Conservation (phyloP, 1,140 invertebrate species). For the Ostrea edulis region DNA sequence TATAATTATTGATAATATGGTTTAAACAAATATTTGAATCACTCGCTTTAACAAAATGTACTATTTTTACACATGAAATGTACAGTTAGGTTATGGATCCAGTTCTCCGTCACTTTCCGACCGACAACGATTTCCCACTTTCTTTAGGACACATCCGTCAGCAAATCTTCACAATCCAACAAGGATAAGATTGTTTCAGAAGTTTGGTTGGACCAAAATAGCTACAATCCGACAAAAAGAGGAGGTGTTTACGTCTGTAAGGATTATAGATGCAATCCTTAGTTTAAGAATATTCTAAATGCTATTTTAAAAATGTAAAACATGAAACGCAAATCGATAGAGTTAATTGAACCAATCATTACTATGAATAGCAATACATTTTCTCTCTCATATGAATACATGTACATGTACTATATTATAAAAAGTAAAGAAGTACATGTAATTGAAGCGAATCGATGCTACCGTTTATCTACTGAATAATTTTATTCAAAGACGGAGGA, state of each 20-base stretch:
- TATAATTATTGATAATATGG: neutral
- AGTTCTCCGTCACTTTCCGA: conserved; percentile 99
- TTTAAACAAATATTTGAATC: neutral
- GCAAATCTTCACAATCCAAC: conserved; percentile 99
- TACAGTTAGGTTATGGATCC: conserved; percentile 92
- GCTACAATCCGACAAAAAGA: conserved; percentile 99
- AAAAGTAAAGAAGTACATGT: neutral
- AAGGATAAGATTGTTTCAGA: conserved; percentile 96
- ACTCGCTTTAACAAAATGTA: neutral
- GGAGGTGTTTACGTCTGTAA: conserved; percentile 99
- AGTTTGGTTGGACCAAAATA: conserved; percentile 97
- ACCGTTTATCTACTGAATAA: neutral
- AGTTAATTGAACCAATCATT: too few relatives aligned
- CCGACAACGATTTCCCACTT: conserved; percentile 96
- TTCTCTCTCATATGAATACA: too few relatives aligned
- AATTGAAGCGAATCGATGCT: neutral
- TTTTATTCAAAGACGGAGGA: conserved; percentile 90
- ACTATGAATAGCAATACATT: too few relatives aligned
- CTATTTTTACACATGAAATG: neutral
- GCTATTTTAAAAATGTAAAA: too few relatives aligned
- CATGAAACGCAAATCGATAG: too few relatives aligned
- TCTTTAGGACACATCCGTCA: conserved; percentile 99
- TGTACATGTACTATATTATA: neutral
- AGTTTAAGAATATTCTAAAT: neutral
- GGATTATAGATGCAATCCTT: conserved; percentile 63